Conservation (phyloP, 2,113 vertebrate genomes). For the Pipa parva region DNA sequence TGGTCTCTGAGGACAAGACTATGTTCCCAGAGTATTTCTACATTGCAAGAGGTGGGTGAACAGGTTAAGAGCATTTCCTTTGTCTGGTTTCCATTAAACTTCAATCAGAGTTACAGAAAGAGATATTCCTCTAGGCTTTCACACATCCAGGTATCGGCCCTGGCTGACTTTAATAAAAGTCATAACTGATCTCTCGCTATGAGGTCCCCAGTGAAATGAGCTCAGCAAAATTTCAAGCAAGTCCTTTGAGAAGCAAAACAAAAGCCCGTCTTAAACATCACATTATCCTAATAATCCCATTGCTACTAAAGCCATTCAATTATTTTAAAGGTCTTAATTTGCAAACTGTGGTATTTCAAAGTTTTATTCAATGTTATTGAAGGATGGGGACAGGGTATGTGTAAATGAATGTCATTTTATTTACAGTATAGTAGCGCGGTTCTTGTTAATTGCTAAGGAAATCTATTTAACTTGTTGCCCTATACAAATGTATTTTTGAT, state of each 20-base stretch:
- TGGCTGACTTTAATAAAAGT: constrained; percentile 68
- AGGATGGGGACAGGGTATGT: constrained; percentile 44
- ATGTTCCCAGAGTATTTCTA: constrained; percentile 58
- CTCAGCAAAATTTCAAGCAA: constrained; percentile 61
- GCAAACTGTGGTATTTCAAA: constrained; percentile 62
- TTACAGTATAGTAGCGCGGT: constrained; percentile 34
- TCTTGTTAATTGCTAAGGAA: constrained; percentile 22
- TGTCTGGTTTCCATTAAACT: constrained; percentile 66
- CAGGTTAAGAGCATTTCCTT: constrained; percentile 67
- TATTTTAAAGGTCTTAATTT: constrained; percentile 67
- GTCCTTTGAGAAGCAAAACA: constrained; percentile 57
- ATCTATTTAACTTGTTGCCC: constrained; percentile 12
- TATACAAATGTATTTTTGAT: neutral
- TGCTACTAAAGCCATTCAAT: constrained; percentile 51
- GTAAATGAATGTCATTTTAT: constrained; percentile 38
- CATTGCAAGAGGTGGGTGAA: constrained; percentile 58
- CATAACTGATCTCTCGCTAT: constrained; percentile 60
- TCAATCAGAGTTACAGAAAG: constrained; percentile 66
- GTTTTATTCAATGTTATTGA: constrained; percentile 54
- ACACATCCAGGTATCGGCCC: constrained; percentile 62
- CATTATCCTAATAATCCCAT: constrained; percentile 62
- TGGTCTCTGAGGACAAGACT: constrained; percentile 53
- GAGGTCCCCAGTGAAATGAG: constrained; percentile 61
- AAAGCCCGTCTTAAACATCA: constrained; percentile 56
- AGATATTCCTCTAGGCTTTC: constrained; percentile 62